These are phyloP conservation scores for Dendrocopos noguchii DNA, from an alignment of 2,113 vertebrate species.

Conservation along the genomic window DNA sequence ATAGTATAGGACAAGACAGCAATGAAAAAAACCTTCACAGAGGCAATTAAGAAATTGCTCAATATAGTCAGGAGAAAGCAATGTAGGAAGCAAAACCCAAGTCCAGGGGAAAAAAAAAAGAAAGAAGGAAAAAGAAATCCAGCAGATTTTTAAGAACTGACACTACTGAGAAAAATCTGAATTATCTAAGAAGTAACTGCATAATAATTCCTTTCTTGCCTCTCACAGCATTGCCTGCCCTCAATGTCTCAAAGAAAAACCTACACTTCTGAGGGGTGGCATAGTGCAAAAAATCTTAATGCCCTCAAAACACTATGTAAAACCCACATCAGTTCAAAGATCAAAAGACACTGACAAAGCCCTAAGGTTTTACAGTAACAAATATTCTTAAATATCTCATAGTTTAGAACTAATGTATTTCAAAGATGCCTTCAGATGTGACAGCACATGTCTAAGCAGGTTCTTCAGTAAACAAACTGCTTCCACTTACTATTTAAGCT, in stretches of 20 bases:
- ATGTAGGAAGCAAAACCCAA: not conserved
- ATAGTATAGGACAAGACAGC: not conserved
- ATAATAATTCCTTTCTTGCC: not conserved
- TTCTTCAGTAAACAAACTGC: not conserved
- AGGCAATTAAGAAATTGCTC: not conserved
- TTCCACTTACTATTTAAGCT: not conserved
- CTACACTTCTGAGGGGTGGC: not conserved
- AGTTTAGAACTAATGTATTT: not conserved
- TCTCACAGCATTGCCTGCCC: not conserved
- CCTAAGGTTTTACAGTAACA: not conserved
- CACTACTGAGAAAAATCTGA: not conserved
- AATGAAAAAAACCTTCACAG: not conserved
- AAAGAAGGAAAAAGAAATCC: not conserved
- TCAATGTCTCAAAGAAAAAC: not conserved
- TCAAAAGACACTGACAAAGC: not conserved
- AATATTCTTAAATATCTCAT: not conserved
- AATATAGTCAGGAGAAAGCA: not conserved
- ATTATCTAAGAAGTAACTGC: not conserved
- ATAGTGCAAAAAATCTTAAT: not conserved
- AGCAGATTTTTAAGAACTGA: not conserved
- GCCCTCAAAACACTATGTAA: not conserved
- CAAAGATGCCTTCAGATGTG: not conserved
- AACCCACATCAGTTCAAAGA: not conserved
- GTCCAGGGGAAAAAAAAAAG: not conserved
- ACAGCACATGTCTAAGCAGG: not conserved